Base-by-base conservation (phyloP, 64 coral and sea anemone species). In the Stichodactyla mertensii region DNA sequence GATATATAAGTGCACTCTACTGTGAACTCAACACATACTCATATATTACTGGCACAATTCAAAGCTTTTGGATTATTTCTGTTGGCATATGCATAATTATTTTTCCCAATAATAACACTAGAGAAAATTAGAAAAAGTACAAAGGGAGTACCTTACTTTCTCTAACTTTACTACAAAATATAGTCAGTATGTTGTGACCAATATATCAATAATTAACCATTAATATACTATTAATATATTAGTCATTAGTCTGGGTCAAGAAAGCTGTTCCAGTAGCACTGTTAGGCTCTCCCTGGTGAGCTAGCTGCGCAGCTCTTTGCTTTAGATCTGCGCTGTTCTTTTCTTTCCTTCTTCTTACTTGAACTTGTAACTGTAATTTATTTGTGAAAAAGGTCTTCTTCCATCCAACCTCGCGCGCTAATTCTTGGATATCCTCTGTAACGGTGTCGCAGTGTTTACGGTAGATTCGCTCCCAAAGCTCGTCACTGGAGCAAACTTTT, bases 321-420 rank as follows among this genome's bases (percentile, higher is more conserved):
- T 82, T 91, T 52, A 91, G 51, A 31, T 90, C 89, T 13, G 89
- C 85, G 59, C 79, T 93, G 19, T 86, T 66, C 89, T 89, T 92
- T 64, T 92, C 85, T 54, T 89, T 92, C 27, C 86, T 93, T 78
- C 96, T 87, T 85, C 93, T 87, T 57, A 98, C 89, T 92, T 94
- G 86, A 36, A 95, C 93, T 85, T 95, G 96, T 24, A 98, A 82
- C 28, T 98, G 96, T 28, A 98, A 84, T 60, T 92, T 98, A 85
- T 98, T 95, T 3, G 93, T 98, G 64, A 92, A 98, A 58, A 98
- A 98, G 74, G 94, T 77, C 64, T 98, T 98, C 77, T 92, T 92
- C 96, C 96, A 98, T 4, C 96, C 96, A 54, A 90, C 82, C 82
- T 98, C 96, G 51, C 80, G 70, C 15, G 96, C 96, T 18, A 98